Evolutionary conservation across 2,113 vertebrate species (phyloP), one percentile per base, ranked within the genome.

Genomic region (Microcebus lehilahytsara): DNA sequence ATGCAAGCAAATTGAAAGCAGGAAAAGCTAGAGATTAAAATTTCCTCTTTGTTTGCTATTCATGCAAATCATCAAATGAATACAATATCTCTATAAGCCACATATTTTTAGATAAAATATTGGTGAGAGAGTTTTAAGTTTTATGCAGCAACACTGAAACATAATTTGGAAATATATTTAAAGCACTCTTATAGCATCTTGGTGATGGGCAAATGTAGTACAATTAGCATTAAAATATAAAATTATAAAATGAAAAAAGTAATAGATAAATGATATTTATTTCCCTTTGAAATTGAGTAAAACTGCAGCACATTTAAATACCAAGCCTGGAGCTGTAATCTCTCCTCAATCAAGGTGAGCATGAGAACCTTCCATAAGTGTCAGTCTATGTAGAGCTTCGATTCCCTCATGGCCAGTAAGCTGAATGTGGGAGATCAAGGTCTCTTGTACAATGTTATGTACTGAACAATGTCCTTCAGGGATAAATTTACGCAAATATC

Each of bases 271-370:
- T 71, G 2, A 40, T 42, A 92, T 22, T 56, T 34, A 69, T 40
- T 89, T 93, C 9, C 77, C 30, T 93, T 86, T 92, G 56, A 86
- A 85, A 93, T 12, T 40, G 14, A 88, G n/a, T 93, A 66, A 95
- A 87, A 95, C 85, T 72, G 30, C 12, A 79, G 17, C 32, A 64
- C 27, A 72, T 64, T 91, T 64, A 81, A 88, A 62, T 62, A 25
- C 27, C 77, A 49, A 81, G n/a, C 40, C 10, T 9, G 3, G 5
- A 5, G 2, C 19, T 74, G 2, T 49, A 79, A 80, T 32, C 20
- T 88, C 69, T 91, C 37, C 14, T 84, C 23, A 42, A 4, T 25
- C 34, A 58, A 56, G 19, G 27, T 85, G 40, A 93, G 20, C 17
- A 3, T 51, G 23, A 83, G 42, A 69, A 49, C 0, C 25, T 91